Conservation (phyloP, 2,888 invertebrate species). For the Anarsia innoxiella region DNA sequence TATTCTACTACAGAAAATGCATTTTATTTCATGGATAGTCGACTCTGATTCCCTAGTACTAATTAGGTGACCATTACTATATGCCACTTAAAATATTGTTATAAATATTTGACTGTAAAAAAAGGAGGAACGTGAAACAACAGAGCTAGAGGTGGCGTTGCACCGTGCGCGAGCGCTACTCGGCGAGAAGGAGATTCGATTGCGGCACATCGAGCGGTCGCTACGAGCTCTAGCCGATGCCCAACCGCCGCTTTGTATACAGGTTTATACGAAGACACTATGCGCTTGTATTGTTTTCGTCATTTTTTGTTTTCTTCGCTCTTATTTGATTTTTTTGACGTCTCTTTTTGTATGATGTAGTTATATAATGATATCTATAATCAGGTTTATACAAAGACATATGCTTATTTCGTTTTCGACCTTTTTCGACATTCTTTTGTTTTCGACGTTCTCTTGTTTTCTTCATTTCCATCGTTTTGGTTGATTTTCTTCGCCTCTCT, state of each 20-base stretch:
- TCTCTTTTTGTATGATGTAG: neutral
- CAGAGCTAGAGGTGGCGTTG: conserved; percentile 88
- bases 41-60: too few species aligned
- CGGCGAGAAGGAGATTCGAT: conserved; percentile 87
- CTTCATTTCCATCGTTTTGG: neutral
- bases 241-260: conserved; percentile 40
- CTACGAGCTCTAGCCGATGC: conserved; percentile 76
- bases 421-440: neutral
- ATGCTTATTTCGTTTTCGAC: conserved; percentile 3
- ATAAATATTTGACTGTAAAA: too few species aligned
- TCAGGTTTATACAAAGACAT: neutral
- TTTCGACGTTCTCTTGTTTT: neutral
- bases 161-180: conserved; percentile 86
- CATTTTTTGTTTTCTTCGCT: conserved; percentile 4
- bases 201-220: conserved; percentile 87
- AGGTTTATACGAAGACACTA: conserved; percentile 28
- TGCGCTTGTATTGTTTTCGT: neutral
- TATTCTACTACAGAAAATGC: too few species aligned
- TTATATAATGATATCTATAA: neutral
- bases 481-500: too few species aligned
- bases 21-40: too few species aligned
- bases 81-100: too few species aligned
- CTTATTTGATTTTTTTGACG: neutral
- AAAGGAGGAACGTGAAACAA: conserved; percentile 87
- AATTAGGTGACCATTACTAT: too few species aligned